A percentile compares a stretch with the other conserved stretches of the same genome.
Evolutionary conservation across 92 coral and sea anemone genomes (phyloP).

Genomic region (Metridium senile): DNA sequence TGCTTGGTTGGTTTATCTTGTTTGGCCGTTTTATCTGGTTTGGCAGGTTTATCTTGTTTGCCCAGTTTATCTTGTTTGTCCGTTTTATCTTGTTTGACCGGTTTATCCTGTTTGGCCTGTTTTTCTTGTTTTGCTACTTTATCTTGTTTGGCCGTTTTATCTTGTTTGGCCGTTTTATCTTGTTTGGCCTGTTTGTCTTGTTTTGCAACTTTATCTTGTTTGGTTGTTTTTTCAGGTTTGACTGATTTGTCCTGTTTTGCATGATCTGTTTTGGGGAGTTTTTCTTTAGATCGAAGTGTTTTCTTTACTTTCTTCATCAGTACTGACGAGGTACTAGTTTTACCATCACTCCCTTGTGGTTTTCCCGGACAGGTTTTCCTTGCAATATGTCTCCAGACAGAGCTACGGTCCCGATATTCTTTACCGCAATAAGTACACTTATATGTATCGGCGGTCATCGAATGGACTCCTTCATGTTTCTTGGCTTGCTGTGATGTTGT

Average conservation of each 20-base stretch:
- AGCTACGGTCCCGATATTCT: slow-evolving; percentile 35
- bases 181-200: not conserved
- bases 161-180: not conserved
- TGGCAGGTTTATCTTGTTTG: not conserved
- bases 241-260: not conserved
- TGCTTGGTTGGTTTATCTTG: not conserved
- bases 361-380: slow-evolving; percentile 20
- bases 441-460: slow-evolving; percentile 8
- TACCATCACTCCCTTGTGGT: not conserved
- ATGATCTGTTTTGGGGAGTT: not conserved
- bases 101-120: not conserved
- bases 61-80: not conserved
- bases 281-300: not conserved
- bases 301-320: not conserved
- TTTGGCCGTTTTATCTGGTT: not conserved
- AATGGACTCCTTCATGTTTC: slow-evolving; percentile 22
- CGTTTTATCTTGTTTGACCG: not conserved
- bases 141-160: not conserved
- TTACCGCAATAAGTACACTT: slow-evolving; percentile 38
- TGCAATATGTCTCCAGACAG: slow-evolving; percentile 39
- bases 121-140: not conserved
- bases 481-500: slow-evolving; percentile 36
- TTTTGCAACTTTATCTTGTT: not conserved
- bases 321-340: not conserved
- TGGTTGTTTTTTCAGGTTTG: not conserved